These are phyloP conservation scores for Drosophila kanapiae DNA, from an alignment of 1,140 invertebrate genomes.

Conservation along the genomic window DNA sequence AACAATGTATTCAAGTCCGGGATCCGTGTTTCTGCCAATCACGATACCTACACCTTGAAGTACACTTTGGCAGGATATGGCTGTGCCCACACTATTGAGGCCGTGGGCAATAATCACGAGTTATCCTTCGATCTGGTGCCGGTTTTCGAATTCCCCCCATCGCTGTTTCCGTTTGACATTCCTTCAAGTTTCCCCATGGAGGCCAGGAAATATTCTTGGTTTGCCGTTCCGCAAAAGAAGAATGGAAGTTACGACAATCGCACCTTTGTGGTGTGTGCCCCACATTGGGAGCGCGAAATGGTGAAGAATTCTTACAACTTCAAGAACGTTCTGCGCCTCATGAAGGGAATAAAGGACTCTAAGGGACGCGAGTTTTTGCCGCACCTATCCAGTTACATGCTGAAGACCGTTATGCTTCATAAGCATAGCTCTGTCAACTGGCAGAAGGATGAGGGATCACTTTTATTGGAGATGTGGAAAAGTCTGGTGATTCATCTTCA, in stretches of 20 bases:
- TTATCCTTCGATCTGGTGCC: slow-evolving; percentile 43
- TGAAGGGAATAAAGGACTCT: slow-evolving; percentile 43
- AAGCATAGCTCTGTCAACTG: not conserved
- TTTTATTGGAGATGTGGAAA: slow-evolving; percentile 30
- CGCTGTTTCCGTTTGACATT: slow-evolving; percentile 2
- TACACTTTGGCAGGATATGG: slow-evolving; percentile 18
- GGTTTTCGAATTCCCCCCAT: slow-evolving; percentile 16
- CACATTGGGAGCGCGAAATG: slow-evolving; percentile 47
- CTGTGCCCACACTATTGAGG: slow-evolving; percentile 40
- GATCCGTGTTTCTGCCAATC: no score
- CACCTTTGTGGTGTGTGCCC: slow-evolving; percentile 45
- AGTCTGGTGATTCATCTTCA: slow-evolving; percentile 6
- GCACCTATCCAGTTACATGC: slow-evolving; percentile 49
- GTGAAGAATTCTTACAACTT: slow-evolving; percentile 31
- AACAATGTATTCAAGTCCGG: not conserved
- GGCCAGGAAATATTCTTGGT: slow-evolving; percentile 4
- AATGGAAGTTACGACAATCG: not conserved
- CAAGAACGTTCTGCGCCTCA: slow-evolving; percentile 43
- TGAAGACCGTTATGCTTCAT: slow-evolving; percentile 42
- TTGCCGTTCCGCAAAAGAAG: slow-evolving; percentile 33
- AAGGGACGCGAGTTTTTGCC: slow-evolving; percentile 4
- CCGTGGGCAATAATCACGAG: not conserved
- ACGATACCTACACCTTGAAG: not conserved
- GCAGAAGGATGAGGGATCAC: not conserved
- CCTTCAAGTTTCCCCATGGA: not conserved